A percentile compares a stretch with the other conserved stretches of the same genome.
Evolutionary conservation across 2,888 invertebrate species (phyloP).

Genomic region (Lamproptera curius): DNA sequence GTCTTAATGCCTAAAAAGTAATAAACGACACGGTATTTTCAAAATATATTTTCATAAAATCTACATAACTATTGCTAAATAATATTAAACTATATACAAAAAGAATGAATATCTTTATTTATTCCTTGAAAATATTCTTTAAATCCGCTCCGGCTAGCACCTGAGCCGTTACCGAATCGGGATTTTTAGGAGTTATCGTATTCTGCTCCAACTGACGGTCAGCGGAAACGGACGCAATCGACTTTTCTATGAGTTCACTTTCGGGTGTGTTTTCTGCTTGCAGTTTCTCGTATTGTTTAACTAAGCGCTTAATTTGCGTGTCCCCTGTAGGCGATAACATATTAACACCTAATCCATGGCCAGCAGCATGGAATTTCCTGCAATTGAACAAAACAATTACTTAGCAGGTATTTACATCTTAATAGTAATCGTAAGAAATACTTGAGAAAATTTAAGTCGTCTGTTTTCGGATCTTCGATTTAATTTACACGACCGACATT

Average conservation of each 20-base stretch:
- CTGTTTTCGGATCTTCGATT: too few relatives aligned
- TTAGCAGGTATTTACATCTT: too few relatives aligned
- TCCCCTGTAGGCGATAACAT: slow-evolving; percentile 70
- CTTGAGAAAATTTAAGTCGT: too few relatives aligned
- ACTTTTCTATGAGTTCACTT: slow-evolving; percentile 68
- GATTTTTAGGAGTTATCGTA: slow-evolving; percentile 31
- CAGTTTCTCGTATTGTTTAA: slow-evolving; percentile 79
- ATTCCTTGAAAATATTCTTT: slow-evolving; percentile 34
- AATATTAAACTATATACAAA: too few relatives aligned
- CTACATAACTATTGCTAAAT: too few relatives aligned
- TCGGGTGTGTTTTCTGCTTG: slow-evolving; percentile 72
- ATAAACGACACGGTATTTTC: too few relatives aligned
- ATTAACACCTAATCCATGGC: slow-evolving; percentile 76
- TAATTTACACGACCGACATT: too few relatives aligned
- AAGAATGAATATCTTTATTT: too few relatives aligned
- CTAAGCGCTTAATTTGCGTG: slow-evolving; percentile 79
- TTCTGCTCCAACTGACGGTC: slow-evolving; percentile 39
- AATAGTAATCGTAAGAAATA: too few relatives aligned
- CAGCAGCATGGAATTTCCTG: slow-evolving; percentile 82
- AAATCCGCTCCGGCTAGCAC: slow-evolving; percentile 37
- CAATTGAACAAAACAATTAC: slow-evolving; percentile 33
- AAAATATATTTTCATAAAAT: too few relatives aligned
- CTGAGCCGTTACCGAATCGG: slow-evolving; percentile 51
- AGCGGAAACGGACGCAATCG: slow-evolving; percentile 40
- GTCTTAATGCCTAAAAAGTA: too few relatives aligned